Evolutionary conservation across 2,797 vertebrate species (phyloP).

Genomic region (Gymnothorax reevesii): DNA sequence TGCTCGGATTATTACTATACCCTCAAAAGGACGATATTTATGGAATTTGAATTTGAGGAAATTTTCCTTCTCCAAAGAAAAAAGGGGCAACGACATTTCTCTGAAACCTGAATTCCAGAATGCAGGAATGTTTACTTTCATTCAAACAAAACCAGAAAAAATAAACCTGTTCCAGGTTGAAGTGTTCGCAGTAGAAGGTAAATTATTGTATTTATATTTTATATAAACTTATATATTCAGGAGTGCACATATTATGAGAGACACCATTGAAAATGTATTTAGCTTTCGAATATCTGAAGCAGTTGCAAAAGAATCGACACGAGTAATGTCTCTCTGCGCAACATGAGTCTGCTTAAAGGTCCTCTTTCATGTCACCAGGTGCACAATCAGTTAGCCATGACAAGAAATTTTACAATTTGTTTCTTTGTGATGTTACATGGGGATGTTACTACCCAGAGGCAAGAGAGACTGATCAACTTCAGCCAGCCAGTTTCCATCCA

Average conservation of each 20-base stretch:
- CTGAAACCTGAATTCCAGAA: neutral
- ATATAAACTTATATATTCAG: neutral
- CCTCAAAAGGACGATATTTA: neutral
- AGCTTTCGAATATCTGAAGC: neutral
- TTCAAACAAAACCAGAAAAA: slow-evolving; percentile 18
- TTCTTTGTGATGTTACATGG: no score
- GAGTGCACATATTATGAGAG: neutral
- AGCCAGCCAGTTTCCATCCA: no score
- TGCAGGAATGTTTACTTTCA: slow-evolving; percentile 28
- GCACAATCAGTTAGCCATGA: no score
- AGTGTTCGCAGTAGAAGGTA: slow-evolving; percentile 32
- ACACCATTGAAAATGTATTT: neutral
- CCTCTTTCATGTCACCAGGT: no score
- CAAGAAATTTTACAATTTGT: no score
- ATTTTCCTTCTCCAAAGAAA: neutral
- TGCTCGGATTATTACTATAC: neutral
- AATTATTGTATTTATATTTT: neutral
- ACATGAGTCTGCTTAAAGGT: no score
- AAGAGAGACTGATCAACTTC: no score
- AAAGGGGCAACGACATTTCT: neutral
- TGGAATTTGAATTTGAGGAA: no score
- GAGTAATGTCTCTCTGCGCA: no score
- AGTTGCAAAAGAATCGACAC: no score
- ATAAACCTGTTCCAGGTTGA: slow-evolving; percentile 19
- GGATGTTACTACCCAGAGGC: no score